A percentile compares a stretch with the other conserved stretches of the same genome.
Evolutionary conservation across 1,140 invertebrate genomes (phyloP).

Genomic region (Brachionus paranguensis): DNA sequence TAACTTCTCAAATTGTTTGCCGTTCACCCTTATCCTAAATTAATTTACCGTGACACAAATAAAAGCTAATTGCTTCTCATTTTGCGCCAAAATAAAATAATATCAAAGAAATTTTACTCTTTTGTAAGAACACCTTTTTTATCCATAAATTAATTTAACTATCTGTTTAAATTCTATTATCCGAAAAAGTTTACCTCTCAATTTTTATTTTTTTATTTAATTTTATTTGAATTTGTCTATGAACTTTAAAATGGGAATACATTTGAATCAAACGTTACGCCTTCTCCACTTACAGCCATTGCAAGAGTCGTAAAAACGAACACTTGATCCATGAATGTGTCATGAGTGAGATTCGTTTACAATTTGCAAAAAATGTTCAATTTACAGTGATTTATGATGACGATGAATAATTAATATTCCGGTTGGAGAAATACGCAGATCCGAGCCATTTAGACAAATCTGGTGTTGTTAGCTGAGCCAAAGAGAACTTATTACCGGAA

Average conservation of each 20-base stretch:
- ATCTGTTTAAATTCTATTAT: conserved; percentile 39
- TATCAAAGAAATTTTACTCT: conserved; percentile 31
- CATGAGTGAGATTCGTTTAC: background rate
- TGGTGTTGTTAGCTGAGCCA: background rate
- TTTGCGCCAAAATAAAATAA: background rate
- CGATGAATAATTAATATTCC: background rate
- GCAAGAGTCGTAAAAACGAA: background rate
- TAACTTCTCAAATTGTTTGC: background rate
- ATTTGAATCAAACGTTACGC: conserved; percentile 5
- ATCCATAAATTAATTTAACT: conserved; percentile 36
- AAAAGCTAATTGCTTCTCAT: conserved; percentile 25
- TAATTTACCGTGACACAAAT: background rate
- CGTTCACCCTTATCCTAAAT: conserved; percentile 22
- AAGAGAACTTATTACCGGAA: background rate
- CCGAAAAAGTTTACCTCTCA: conserved; percentile 11
- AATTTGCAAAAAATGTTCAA: background rate
- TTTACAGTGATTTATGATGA: conserved; percentile 5
- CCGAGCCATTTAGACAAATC: background rate
- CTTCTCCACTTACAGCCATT: background rate
- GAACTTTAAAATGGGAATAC: background rate
- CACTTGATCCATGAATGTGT: conserved; percentile 32
- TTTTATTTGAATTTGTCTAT: conserved; percentile 32
- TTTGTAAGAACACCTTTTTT: conserved; percentile 23
- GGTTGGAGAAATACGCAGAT: background rate
- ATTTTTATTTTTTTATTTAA: background rate